Conservation (phyloP, 2,113 vertebrate genomes). For the Ciconia maguari region DNA sequence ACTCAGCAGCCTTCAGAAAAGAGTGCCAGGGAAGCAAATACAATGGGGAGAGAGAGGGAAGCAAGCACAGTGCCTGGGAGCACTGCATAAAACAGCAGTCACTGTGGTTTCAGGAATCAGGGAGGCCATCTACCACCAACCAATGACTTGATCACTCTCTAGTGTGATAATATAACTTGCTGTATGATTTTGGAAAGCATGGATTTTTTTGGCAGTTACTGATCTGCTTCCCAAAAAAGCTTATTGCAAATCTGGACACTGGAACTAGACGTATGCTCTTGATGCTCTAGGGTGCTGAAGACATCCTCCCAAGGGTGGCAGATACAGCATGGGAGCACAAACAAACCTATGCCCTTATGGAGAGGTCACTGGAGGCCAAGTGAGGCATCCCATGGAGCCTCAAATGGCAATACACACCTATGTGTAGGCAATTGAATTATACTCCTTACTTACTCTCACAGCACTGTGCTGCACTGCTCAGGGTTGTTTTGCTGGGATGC, state of each 20-base stretch:
- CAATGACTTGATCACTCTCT: neutral
- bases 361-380: neutral
- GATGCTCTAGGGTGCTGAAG: accelerated
- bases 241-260: neutral
- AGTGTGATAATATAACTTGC: neutral
- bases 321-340: neutral
- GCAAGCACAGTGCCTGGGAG: neutral
- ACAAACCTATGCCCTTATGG: neutral
- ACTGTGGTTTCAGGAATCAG: neutral
- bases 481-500: neutral
- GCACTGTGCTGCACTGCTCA: neutral
- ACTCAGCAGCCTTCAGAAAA: neutral
- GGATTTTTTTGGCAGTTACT: neutral
- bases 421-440: neutral
- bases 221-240: neutral
- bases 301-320: neutral
- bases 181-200: neutral
- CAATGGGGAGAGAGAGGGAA: neutral
- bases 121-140: neutral
- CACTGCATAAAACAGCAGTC: neutral
- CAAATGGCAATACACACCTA: neutral
- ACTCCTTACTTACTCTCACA: neutral
- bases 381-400: neutral
- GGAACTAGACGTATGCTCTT: accelerated
- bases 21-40: neutral